Conservation (phyloP, 2,113 vertebrate genomes). For the Entelurus aequoreus region DNA sequence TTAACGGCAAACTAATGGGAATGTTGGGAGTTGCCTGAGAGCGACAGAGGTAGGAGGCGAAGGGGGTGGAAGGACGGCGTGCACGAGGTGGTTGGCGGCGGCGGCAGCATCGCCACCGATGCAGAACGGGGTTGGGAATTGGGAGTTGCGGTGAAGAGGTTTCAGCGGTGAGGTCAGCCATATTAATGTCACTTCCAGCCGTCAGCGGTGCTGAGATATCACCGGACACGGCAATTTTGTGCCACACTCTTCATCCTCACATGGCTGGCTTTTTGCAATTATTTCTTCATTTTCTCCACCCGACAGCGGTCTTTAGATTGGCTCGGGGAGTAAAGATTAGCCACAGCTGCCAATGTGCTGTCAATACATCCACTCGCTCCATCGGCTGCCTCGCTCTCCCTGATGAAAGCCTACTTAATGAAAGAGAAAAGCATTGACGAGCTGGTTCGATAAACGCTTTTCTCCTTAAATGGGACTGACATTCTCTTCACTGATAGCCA, state of each 20-base stretch:
- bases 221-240: constrained; percentile 48
- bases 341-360: constrained; percentile 53
- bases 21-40: constrained; percentile 42
- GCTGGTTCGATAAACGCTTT: constrained; percentile 50
- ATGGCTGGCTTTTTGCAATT: constrained; percentile 49
- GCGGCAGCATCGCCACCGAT: constrained; percentile 37
- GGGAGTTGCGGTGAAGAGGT: constrained; percentile 33
- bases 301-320: constrained; percentile 32
- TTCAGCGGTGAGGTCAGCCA: constrained; percentile 52
- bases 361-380: constrained; percentile 52
- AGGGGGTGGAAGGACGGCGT: constrained; percentile 20
- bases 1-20: constrained; percentile 63
- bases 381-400: constrained; percentile 43
- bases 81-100: constrained; percentile 9
- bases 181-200: constrained; percentile 57
- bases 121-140: constrained; percentile 54
- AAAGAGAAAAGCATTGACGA: constrained; percentile 54
- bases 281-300: constrained; percentile 43
- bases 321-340: constrained; percentile 46
- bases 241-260: constrained; percentile 44
- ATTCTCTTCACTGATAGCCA: constrained; percentile 31
- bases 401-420: constrained; percentile 57
- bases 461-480: constrained; percentile 36
- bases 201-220: constrained; percentile 29
- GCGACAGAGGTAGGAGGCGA: background rate